A percentile compares a stretch with the other conserved stretches of the same genome.
These are phyloP conservation scores for Chaetophractus vellerosus DNA, from an alignment of 2,797 vertebrate genomes.

Conservation along the genomic window DNA sequence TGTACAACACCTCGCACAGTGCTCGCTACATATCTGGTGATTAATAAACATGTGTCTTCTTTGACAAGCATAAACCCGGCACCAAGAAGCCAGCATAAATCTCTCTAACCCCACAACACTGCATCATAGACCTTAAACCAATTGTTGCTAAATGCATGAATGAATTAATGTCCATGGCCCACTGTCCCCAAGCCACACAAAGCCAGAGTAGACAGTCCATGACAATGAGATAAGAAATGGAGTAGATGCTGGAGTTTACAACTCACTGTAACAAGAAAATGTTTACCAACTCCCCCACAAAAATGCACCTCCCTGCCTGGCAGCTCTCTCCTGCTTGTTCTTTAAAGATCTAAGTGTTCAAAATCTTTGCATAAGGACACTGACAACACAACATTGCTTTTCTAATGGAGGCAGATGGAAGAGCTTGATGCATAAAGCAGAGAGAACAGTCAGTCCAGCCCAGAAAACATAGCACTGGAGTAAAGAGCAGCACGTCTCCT, in stretches of 20 bases:
- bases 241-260: neutral
- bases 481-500: neutral
- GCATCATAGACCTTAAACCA: neutral
- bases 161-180: neutral
- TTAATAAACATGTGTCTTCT: neutral
- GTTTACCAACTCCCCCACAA: neutral
- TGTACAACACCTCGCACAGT: neutral
- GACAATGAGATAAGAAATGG: neutral
- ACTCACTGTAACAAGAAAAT: neutral
- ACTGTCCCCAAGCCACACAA: neutral
- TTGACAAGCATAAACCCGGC: neutral
- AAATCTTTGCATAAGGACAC: slow-evolving; percentile 67
- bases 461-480: neutral
- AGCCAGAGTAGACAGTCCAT: neutral
- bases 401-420: slow-evolving; percentile 43
- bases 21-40: neutral
- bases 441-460: neutral
- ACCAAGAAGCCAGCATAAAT: neutral
- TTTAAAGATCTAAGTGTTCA: slow-evolving; percentile 59
- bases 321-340: neutral
- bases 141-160: neutral
- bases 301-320: neutral
- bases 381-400: slow-evolving; percentile 41
- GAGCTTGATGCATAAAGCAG: neutral
- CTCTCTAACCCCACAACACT: neutral